Evolutionary conservation across 2,113 vertebrate genomes (phyloP), one percentile per base, ranked within the genome.

Genomic region (Tetraodon nigroviridis): DNA sequence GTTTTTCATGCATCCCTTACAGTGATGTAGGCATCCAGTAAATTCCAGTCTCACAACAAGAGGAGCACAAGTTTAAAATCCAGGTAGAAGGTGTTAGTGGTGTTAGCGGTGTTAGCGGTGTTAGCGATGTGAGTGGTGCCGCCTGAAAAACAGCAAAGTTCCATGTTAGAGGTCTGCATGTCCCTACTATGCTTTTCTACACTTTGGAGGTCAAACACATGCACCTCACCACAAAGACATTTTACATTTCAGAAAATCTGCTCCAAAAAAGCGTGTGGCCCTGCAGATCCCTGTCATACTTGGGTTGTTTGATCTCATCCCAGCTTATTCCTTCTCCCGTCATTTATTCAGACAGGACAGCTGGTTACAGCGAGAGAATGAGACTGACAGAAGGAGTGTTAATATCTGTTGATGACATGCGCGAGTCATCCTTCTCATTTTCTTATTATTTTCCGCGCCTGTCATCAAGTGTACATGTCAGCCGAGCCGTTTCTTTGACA

Each of bases 281-380:
- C 64, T 63, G 67, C 61, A 63, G 48, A 64, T 73, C 71, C 61
- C 73, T 66, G 74, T 85, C 77, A 83, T 81, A 82, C 75, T 64
- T 74, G 74, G 84, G 71, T 55, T 70, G 73, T 75, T 75, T 80
- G 69, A 86, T 75, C 56, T 62, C 58, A 65, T 61, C 74, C 51
- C 17, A 21, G 50, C 49, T 45, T 53, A 69, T 68, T 53, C 71
- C 24, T 71, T 49, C 51, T 51, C 32, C 51, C 67, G 76, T 62
- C 72, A 75, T 51, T 82, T 77, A 76, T 57, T 60, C 24, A 13
- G 19, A 49, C 48, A 51, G 54, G 63, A 73, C 67, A 85, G 66
- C 73, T 75, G 64, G 64, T 66, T 61, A 47, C 72, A 57, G 45
- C 64, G 48, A 46, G 57, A 55, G 13, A 58, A 59, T 67, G 42